Percentiles rank a stretch among this genome's conserved stretches.
Evolutionary conservation across 2,113 vertebrate genomes (phyloP).

Genomic region (Excalfactoria chinensis): DNA sequence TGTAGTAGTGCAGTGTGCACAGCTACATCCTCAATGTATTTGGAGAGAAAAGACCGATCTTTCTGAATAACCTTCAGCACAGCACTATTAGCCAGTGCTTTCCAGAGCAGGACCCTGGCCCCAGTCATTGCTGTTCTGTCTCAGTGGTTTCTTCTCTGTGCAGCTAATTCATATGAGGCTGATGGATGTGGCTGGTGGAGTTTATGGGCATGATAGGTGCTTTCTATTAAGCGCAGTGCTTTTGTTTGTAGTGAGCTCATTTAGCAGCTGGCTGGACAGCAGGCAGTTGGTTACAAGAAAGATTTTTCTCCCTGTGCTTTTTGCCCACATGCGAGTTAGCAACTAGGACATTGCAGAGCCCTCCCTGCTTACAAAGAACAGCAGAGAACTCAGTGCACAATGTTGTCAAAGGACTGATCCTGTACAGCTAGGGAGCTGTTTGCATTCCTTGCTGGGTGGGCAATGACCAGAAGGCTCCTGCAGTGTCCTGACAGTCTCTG

Average conservation of each 20-base stretch:
- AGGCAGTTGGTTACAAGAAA: slow-evolving; percentile 44
- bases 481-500: neutral
- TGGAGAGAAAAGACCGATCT: neutral
- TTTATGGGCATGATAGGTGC: slow-evolving; percentile 56
- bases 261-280: slow-evolving; percentile 65
- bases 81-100: neutral
- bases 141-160: slow-evolving; percentile 26
- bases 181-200: slow-evolving; percentile 42
- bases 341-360: neutral
- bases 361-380: neutral
- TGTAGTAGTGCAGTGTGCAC: neutral
- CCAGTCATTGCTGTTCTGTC: neutral
- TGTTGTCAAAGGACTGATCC: neutral
- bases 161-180: slow-evolving; percentile 35
- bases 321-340: slow-evolving; percentile 23
- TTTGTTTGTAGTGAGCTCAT: slow-evolving; percentile 66
- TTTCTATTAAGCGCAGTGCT: slow-evolving; percentile 49
- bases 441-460: neutral
- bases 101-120: slow-evolving; percentile 23
- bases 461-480: neutral
- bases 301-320: slow-evolving; percentile 39
- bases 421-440: neutral
- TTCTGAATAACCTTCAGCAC: slow-evolving; percentile 49
- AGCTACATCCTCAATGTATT: neutral
- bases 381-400: neutral